Base-by-base conservation (phyloP, 2,113 vertebrate species). In the Pipra filicauda region DNA sequence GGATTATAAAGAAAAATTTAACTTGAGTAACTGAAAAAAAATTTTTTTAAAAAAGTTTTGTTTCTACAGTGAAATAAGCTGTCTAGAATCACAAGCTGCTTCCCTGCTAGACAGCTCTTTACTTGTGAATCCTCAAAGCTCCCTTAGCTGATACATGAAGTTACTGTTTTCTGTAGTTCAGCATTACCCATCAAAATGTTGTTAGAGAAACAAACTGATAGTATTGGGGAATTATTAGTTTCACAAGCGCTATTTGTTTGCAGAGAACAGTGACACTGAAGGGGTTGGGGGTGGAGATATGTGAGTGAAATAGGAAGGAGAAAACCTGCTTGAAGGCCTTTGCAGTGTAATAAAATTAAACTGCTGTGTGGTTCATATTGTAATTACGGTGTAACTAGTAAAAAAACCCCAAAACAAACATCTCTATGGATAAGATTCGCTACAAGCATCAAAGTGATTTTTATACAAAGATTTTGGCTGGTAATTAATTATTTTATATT, bases 391-490 rank as follows among this genome's bases (percentile, higher is more conserved):
- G 39, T 55, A 65, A 13, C 11, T 72, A 69, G 26, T 11, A 55
- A 81, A 70, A 57, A 41, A 27, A 0, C 5, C 16, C 12, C 10
- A 9, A 46, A 52, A 59, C 12, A 72, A 72, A 49, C 8, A 46
- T 4, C 18, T 33, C 20, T 37, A 12, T 4, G 1, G 16, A 7
- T 31, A 51, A 76, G 41, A 39, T 49, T 75, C 0, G 0, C 43
- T 55, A 20, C 5, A 43, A 64, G 26, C 13, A 39, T 35, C 10
- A 31, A 64, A 67, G 10, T 76, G 28, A 74, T 59, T 18, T 55
- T 89, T 54, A 43, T 76, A 41, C 20, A 59, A 58, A 39, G 15
- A 17, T 93, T 89, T 64, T 88, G 27, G 3, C 17, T 67, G 10
- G 15, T 27, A n/a, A 7, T 2, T 27, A n/a, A 7, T 2, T 64